Base-by-base conservation (phyloP, 2,113 vertebrate species). In the Myotis brandtii region DNA sequence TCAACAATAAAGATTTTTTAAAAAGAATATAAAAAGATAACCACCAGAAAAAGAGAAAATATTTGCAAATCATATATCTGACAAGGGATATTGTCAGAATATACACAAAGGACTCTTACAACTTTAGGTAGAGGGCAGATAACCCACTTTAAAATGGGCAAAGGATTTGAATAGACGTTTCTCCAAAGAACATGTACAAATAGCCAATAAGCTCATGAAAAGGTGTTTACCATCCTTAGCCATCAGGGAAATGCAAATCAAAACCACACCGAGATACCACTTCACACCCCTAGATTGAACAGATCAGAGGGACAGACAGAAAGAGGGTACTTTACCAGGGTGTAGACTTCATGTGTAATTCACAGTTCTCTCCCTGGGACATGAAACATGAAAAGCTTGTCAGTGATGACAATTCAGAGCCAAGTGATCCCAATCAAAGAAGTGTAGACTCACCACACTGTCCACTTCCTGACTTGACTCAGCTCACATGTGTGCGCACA, bases 291-390 rank as follows among this genome's bases (percentile, higher is more conserved):
- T 23, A 5, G 48, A n/a, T 30, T 37, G 25, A 62, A 32, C 43
- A 8, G 27, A 20, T 37, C 48, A 87, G 48, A 43, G 30, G 43
- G 27, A 52, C 14, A 12, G 85, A 66, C 20, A 30, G 88, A 81
- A 54, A 69, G 14, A 86, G 40, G 82, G 25, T 48, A 95, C 91
- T 95, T 98, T 99, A 99, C 99, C 99, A 99, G 95, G 98, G 96
- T 62, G 89, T 97, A 4, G 97, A 93, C 94, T 97, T 98, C 96
- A 99, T 91, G 50, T 96, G 97, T 95, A 99, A 95, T 54, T 98
- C 97, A 97, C 98, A 98, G 27, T 97, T 97, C 90, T 93, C 64
- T 48, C 87, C 96, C 99, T 99, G 96, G 85, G 97, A 97, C 98
- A 62, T 0, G 46, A 97, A 93, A 96, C 50, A 76, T 16, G 64